A percentile compares a stretch with the other conserved stretches of the same genome.
These are phyloP conservation scores for Cyphomyrus discorhynchus DNA, from an alignment of 2,113 vertebrate genomes.

Conservation along the genomic window DNA sequence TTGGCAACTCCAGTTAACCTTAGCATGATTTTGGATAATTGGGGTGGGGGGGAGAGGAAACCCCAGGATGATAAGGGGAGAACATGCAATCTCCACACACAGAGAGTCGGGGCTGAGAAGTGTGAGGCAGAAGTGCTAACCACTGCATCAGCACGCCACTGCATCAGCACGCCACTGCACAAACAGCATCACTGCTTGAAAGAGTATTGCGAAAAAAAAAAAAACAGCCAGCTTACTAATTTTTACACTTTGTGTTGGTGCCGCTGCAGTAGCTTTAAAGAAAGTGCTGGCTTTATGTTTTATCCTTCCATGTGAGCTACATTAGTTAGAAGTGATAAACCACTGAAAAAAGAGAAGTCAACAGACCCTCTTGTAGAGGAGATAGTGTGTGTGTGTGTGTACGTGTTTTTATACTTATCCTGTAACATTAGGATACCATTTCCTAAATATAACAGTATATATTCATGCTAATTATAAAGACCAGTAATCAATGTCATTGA, in stretches of 20 bases:
- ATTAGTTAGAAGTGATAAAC: not conserved
- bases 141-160: not conserved
- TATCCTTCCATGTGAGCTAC: not conserved
- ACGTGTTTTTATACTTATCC: not conserved
- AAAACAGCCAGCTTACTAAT: not conserved
- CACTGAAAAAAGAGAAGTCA: not conserved
- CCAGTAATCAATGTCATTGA: not conserved
- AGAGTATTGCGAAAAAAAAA: not conserved
- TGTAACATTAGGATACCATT: not conserved
- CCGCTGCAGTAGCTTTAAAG: not conserved
- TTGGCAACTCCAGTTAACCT: not conserved
- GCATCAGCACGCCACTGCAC: not conserved
- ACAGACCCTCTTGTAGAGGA: not conserved
- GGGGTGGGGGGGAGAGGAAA: not conserved
- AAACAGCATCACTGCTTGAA: not conserved
- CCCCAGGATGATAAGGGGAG: not conserved
- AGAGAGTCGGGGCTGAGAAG: not conserved
- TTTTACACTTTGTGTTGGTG: not conserved
- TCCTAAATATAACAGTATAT: not conserved
- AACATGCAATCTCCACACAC: not conserved
- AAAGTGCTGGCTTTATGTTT: not conserved
- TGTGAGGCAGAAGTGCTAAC: not conserved
- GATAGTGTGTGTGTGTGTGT: not conserved
- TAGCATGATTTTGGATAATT: not conserved
- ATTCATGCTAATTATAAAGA: not conserved